phyloP scores from a whole-genome alignment of 2,888 invertebrate genomes.

The Litoditis marina region DNA sequence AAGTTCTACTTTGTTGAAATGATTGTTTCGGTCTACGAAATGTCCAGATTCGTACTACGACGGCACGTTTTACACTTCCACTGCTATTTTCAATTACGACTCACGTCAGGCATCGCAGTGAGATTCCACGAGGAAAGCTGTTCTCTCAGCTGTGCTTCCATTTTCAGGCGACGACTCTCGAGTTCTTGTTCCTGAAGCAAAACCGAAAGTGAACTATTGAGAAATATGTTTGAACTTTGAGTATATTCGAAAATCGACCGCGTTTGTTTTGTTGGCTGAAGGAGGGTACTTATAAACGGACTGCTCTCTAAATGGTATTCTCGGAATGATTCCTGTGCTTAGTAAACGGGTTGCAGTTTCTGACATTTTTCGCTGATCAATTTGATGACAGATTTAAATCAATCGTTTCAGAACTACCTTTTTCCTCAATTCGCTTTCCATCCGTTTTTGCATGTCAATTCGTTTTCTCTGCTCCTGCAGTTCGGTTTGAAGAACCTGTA shows the following conservation, averaged over 20 bases:
- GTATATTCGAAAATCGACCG: no score
- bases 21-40: no score
- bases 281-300: no score
- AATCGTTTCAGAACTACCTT: slow-evolving; percentile 19
- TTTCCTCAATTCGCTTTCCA: slow-evolving; percentile 34
- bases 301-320: no score
- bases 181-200: slow-evolving; percentile 35
- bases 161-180: slow-evolving; percentile 26
- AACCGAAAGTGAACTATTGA: neutral
- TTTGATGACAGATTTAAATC: neutral
- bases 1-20: no score
- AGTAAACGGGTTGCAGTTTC: no score
- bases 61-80: neutral
- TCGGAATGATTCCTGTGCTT: no score
- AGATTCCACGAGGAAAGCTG: slow-evolving; percentile 35
- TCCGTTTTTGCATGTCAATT: slow-evolving; percentile 36
- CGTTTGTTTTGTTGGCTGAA: no score
- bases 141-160: slow-evolving; percentile 38
- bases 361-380: no score
- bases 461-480: slow-evolving; percentile 37
- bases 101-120: neutral
- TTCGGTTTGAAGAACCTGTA: slow-evolving; percentile 40
- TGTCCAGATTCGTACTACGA: no score
- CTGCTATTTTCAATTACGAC: no score
- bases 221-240: no score